Evolutionary conservation across 2,113 vertebrate genomes (phyloP).

Genomic region (Propithecus coquereli): DNA sequence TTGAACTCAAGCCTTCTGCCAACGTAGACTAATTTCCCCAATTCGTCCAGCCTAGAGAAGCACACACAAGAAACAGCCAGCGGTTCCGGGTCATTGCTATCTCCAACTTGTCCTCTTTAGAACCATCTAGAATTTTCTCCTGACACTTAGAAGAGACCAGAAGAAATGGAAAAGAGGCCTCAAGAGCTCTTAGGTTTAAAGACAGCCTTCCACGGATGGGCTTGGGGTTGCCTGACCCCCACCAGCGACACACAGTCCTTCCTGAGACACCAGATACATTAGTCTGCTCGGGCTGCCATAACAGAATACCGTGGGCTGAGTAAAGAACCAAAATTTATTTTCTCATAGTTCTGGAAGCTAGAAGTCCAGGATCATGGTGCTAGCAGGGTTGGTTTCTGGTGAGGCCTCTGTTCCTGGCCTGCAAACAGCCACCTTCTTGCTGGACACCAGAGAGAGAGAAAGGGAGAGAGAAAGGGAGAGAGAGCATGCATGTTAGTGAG

Average conservation of each 20-base stretch:
- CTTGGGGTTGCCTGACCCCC: neutral
- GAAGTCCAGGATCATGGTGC: neutral
- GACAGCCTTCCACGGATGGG: neutral
- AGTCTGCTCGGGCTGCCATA: neutral
- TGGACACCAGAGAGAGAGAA: neutral
- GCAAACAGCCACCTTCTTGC: neutral
- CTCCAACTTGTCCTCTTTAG: neutral
- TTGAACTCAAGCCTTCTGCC: neutral
- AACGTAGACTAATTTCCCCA: neutral
- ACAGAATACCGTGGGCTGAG: neutral
- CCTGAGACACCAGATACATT: neutral
- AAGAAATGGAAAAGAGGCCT: neutral
- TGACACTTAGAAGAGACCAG: neutral
- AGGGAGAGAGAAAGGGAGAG: neutral
- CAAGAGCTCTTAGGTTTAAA: neutral
- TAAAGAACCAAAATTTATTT: neutral
- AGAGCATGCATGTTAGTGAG: neutral
- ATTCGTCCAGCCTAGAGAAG: neutral
- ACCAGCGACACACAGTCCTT: neutral
- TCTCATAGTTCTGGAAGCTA: neutral
- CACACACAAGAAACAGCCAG: neutral
- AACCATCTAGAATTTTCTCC: neutral
- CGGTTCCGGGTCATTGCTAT: neutral
- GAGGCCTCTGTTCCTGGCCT: neutral
- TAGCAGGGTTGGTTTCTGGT: neutral